Evolutionary conservation across 2,888 invertebrate genomes (phyloP), one percentile per base, ranked within the genome.

Genomic region (Rhagonycha lutea): DNA sequence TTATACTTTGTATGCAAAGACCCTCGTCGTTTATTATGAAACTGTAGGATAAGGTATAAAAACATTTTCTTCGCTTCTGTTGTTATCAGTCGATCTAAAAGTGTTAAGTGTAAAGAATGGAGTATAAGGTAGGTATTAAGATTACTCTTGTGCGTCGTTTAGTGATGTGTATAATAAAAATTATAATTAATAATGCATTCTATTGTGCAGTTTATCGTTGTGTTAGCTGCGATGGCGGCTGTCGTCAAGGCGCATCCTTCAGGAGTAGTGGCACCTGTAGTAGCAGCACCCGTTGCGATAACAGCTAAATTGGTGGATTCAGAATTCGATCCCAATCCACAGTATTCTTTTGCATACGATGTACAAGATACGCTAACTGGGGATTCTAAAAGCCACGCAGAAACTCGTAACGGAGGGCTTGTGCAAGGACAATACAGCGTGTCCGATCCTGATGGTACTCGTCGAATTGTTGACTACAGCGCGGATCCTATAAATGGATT

Each of bases 331-430:
- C 91, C 91, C 3, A 90, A 91, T 83, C 92, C 92, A 8, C 92
- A 92, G 85, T 93, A 93, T 84, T 91, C 91, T 28, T 93, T 91
- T 86, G 92, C 92, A 61, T 93, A 93, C 84, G 92, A 92, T 81
- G 92, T 93, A 78, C 91, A 92, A 83, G 93, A 93, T 85, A 89
- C 91, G 69, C 83, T 92, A 24, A 92, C 92, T 79, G 92, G 93
- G 84, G 88, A 91, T 85, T 89, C 87, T 80, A 90, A 90, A 83
- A 89, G 89, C 80, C 90, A 90, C 83, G 87, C 89, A 77, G 90
- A 88, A 81, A 86, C 84, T 62, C 89, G 92, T 12, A 90, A 90
- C 68, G 92, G 92, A 0, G 92, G 92, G 82, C 89, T 92, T 10
- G 92, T 92, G 14, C 92, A 92, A 82, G 92, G 92, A 89, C 76